phyloP scores from a whole-genome alignment of 2,113 vertebrate genomes.

The Crotophaga sulcirostris region DNA sequence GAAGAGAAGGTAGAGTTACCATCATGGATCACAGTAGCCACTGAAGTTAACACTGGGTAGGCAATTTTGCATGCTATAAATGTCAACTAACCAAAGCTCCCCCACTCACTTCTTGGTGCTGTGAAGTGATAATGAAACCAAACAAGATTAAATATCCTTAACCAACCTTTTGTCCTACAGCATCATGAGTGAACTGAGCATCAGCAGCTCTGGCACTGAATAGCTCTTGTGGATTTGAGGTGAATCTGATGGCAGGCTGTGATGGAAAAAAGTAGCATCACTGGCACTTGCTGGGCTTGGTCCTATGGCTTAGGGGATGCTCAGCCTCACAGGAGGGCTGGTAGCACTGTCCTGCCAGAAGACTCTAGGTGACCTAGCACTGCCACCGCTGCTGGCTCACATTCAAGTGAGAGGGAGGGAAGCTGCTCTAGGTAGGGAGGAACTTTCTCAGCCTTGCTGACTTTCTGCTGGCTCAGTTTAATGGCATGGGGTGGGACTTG shows the following conservation, averaged over 20 bases:
- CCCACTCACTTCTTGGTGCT: not conserved
- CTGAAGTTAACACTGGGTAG: not conserved
- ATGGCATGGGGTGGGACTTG: not conserved
- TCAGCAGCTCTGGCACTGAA: not conserved
- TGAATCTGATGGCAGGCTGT: not conserved
- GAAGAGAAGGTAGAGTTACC: not conserved
- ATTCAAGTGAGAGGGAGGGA: not conserved
- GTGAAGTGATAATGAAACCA: not conserved
- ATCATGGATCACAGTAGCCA: not conserved
- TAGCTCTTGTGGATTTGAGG: not conserved
- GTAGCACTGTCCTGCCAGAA: not conserved
- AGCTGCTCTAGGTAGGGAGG: not conserved
- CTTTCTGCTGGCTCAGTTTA: not conserved
- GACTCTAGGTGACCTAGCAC: not conserved
- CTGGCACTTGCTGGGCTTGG: rapidly evolving
- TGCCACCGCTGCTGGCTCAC: rapidly evolving
- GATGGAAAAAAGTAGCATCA: not conserved
- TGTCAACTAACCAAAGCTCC: not conserved
- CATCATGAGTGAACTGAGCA: not conserved
- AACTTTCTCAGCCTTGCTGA: not conserved
- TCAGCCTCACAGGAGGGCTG: not conserved
- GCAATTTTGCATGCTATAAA: not conserved
- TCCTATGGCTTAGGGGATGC: not conserved
- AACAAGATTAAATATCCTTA: not conserved
- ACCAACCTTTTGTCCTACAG: not conserved